Evolutionary conservation across 2,797 vertebrate species (phyloP).

Genomic region (Falco peregrinus): DNA sequence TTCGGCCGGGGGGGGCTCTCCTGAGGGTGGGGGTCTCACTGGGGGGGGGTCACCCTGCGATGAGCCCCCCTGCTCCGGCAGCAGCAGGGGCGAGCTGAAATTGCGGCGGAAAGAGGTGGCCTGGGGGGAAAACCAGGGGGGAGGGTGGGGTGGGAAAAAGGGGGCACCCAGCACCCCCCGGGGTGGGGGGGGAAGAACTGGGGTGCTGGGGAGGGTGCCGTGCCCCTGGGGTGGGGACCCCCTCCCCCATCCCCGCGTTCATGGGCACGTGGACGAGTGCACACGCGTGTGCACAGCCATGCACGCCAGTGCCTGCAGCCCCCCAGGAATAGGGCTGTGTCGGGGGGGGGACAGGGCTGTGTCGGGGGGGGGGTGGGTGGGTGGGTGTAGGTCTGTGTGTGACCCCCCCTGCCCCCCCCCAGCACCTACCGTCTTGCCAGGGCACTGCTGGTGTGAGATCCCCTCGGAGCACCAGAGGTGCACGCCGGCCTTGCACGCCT

Average conservation of each 20-base stretch:
- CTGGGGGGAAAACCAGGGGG: constrained; percentile 61
- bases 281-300: not conserved
- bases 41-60: constrained; percentile 80
- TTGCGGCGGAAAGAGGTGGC: constrained; percentile 89
- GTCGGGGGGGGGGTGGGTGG: no score
- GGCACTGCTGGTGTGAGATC: constrained; percentile 87
- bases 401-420: no score
- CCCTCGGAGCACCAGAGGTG: constrained; percentile 93
- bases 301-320: no score
- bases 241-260: not conserved
- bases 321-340: not conserved
- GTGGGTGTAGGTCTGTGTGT: not conserved
- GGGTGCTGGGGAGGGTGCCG: not conserved
- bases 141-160: not conserved
- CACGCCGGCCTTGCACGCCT: constrained; percentile 89
- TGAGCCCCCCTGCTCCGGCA: constrained; percentile 78
- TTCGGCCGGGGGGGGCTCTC: not conserved
- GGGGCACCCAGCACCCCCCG: not conserved
- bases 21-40: no score
- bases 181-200: not conserved
- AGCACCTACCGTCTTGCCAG: constrained; percentile 82
- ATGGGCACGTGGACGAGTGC: no score
- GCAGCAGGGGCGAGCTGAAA: constrained; percentile 90
- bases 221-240: not conserved
- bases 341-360: not conserved